Conservation (phyloP, 2,888 invertebrate species). For the Dorcus hopei region DNA sequence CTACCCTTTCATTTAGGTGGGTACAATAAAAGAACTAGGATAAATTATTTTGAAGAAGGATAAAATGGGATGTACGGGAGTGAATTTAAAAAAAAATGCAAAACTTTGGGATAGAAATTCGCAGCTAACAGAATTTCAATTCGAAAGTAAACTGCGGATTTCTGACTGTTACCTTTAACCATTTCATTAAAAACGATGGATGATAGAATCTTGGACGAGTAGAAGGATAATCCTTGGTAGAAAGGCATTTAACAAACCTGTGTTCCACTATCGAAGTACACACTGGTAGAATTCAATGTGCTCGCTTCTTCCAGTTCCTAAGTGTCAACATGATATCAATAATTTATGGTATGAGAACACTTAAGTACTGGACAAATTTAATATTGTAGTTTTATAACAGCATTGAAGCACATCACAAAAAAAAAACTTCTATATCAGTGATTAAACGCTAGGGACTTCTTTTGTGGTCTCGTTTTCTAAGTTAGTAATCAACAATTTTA, state of each 20-base stretch:
- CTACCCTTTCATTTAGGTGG: conserved; percentile 12
- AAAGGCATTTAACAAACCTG: conserved; percentile 49
- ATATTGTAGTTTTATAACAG: not conserved
- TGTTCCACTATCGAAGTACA: conserved; percentile 48
- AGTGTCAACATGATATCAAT: conserved; percentile 44
- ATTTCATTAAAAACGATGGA: not conserved
- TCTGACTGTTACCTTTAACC: not conserved
- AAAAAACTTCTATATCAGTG: no score
- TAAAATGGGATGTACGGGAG: conserved; percentile 1
- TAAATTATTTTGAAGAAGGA: not conserved
- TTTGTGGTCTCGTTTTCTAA: no score
- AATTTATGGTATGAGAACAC: conserved; percentile 38
- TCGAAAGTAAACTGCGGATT: not conserved
- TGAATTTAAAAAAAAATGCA: not conserved
- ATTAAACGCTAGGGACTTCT: no score
- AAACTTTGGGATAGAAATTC: not conserved
- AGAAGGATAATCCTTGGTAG: conserved; percentile 28
- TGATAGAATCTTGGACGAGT: not conserved
- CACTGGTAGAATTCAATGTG: conserved; percentile 45
- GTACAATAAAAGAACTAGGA: not conserved
- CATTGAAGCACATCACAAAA: no score
- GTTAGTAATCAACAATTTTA: no score
- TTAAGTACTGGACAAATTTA: conserved; percentile 38
- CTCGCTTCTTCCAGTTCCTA: conserved; percentile 50
- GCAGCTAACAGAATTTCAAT: not conserved